Evolutionary conservation across 1,140 invertebrate genomes (phyloP), one percentile per base, ranked within the genome.

Genomic region (Drosophila repletoides): DNA sequence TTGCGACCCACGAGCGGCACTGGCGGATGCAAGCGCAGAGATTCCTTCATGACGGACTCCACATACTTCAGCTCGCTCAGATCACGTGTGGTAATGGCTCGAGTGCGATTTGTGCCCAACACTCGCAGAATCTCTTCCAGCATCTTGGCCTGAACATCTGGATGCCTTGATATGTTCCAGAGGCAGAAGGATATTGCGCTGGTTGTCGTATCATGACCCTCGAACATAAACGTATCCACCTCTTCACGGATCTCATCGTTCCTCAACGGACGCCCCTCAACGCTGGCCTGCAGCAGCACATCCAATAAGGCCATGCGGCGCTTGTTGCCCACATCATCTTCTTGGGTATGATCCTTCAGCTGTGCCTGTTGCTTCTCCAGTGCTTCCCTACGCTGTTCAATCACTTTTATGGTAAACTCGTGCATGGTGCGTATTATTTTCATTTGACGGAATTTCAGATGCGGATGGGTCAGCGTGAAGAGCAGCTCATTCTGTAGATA

Each of bases 141-240:
- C 34, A 86, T 58, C 33, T 83, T 90, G 3, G 76, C 52, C 43
- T 90, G 89, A 1, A 81, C 77, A 0, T 75, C 22, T 0, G 86
- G 49, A 69, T 90, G 40, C 1, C 80, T 43, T 1, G 88, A 70
- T 3, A 90, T 14, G 5, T 66, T 21, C 26, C 72, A 51, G 14
- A 90, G 48, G 33, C 81, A 72, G 4, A 88, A 90, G 45, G 63
- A 68, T 1, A 81, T 28, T 0, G 72, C 89, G 9, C 88, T 88
- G 2, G 81, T 67, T 5, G 86, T 90, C 5, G 89, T 90, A 21
- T 90, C 89, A 15, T 89, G 88, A 0, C 88, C 88, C 91, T 93
- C 94, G 81, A 95, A 94, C 92, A 94, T 93, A 63, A 95, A 95
- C 0, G 94, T 95, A 59, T 94, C 93, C 2, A 94, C 93, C 90